Conservation (phyloP, 2,797 vertebrate species). For the Gadopsis marmoratus region DNA sequence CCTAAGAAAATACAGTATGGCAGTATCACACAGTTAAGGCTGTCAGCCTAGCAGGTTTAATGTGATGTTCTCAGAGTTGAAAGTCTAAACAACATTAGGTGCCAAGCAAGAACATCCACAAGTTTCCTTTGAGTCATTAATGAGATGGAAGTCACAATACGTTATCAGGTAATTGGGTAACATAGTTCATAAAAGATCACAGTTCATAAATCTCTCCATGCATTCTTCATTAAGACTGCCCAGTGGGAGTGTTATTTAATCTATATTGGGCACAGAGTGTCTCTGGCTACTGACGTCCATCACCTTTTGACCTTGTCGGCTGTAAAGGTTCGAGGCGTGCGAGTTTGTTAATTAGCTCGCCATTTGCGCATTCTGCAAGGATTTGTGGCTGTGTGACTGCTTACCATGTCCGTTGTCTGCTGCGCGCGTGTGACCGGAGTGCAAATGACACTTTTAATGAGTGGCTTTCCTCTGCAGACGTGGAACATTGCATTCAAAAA, state of each 20-base stretch:
- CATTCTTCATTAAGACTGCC: conserved; percentile 60
- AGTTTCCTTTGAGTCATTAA: conserved; percentile 42
- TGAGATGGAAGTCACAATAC: conserved; percentile 23
- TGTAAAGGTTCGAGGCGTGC: conserved; percentile 47
- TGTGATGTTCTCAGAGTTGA: conserved; percentile 10
- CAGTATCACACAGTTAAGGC: conserved; percentile 10
- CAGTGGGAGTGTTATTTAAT: conserved; percentile 53
- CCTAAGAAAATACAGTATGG: background rate
- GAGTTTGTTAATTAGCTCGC: conserved; percentile 77
- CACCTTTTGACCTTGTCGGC: conserved; percentile 67
- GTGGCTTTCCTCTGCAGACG: conserved; percentile 44
- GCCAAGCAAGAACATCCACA: conserved; percentile 26
- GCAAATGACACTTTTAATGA: conserved; percentile 79
- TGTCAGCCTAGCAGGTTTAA: conserved; percentile 30
- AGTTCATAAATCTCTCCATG: conserved; percentile 46
- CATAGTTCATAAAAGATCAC: conserved; percentile 56
- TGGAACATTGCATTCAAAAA: conserved; percentile 48
- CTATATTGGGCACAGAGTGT: conserved; percentile 52
- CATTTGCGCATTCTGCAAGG: conserved; percentile 68
- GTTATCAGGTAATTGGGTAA: conserved; percentile 59
- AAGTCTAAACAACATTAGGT: conserved; percentile 36
- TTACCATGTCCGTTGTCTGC: conserved; percentile 56
- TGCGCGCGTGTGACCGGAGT: conserved; percentile 65
- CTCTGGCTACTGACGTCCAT: conserved; percentile 41
- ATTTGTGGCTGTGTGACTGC: conserved; percentile 63